Base-by-base conservation (phyloP, 2,888 invertebrate species). In the Catocala fraxini region DNA sequence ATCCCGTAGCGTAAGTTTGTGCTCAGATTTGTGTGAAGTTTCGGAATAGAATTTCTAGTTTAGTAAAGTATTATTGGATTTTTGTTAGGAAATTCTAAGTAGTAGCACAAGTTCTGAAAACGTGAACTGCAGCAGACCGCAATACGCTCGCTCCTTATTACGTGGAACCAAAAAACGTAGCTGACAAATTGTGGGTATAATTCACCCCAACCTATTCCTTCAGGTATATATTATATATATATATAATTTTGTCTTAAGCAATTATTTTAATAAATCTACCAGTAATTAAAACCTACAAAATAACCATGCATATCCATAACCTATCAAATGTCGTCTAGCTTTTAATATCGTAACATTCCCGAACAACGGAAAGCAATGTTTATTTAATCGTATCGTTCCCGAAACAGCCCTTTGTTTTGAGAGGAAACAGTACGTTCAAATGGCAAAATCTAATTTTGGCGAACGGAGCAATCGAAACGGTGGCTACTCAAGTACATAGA, bases 391-490 rank as follows among this genome's bases (percentile, higher is more conserved):
- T 71, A 73, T 78, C 70, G 71, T 68, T 55, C 55, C 53, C 56
- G 68, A 73, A 66, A 68, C 57, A 71, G 65, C 69, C 72, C 70
- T 77, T 77, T 82, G 80, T 82, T 82, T 80, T 68, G 51, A 79
- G 65, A 78, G 73, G 64, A 71, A 83, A 81, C 75, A 75, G 74
- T 75, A 77, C 75, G 74, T 79, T 70, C 68, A 68, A 74, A 70
- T 71, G 69, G 57, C 67, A 65, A 79, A 83, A 83, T 83, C 77
- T 77, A 83, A 83, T 83, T 84, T 75, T 59, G 60, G 62, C 66
- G 67, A 65, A 75, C 61, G 56, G 65, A 73, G 65, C 71, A 69
- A 74, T 77, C 70, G 74, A 77, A 73, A 69, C 59, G 67, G 51
- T 57, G 65, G 63, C 67, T 70, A 69, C 65, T 75, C 59, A 69